Evolutionary conservation across 2,797 vertebrate genomes (phyloP), one percentile per base, ranked within the genome.

Genomic region (Phaenicophaeus curvirostris): DNA sequence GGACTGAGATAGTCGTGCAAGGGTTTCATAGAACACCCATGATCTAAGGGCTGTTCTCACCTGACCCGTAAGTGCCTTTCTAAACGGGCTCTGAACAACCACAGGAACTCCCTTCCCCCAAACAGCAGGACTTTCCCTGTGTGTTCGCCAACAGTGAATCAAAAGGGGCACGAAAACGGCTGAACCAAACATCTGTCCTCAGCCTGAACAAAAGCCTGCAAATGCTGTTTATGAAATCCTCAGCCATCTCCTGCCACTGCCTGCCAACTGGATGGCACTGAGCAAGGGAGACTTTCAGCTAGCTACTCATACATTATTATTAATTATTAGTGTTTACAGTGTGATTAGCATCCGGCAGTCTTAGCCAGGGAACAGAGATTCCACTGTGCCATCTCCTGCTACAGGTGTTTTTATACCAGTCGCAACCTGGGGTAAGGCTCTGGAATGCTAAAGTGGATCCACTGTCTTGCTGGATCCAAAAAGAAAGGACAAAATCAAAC

Each of bases 181-280:
- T 79, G 86, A 85, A 28, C 78, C 5, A 23, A 69, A 13, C 92
- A 87, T 89, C 89, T 92, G 82, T 41, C 33, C 28, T 0, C 6
- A 13, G 33, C 13, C 84, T 21, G 20, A 90, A 94, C 48, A 96
- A 94, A 88, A 66, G 37, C 23, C 51, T 85, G 58, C 48, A 89
- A 93, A 87, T 57, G 69, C 67, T 94, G 71, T 88, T 95, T 76
- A 37, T 78, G 93, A 71, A 94, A 33, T 30, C 31, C 55, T 3
- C 75, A 95, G 90, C 84, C 81, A 74, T 74, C 48, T 85, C 87
- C 84, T 67, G 78, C 44, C 62, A n/a, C 71, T 44, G 88, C 69
- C 59, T 96, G 92, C 86, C 96, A 96, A 71, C 9, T 6, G 68
- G 54, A 55, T 92, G 93, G 95, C 85, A 91, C 66, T 2, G 67